Conservation (phyloP, 2,113 vertebrate genomes). For the Cynoglossus semilaevis region DNA sequence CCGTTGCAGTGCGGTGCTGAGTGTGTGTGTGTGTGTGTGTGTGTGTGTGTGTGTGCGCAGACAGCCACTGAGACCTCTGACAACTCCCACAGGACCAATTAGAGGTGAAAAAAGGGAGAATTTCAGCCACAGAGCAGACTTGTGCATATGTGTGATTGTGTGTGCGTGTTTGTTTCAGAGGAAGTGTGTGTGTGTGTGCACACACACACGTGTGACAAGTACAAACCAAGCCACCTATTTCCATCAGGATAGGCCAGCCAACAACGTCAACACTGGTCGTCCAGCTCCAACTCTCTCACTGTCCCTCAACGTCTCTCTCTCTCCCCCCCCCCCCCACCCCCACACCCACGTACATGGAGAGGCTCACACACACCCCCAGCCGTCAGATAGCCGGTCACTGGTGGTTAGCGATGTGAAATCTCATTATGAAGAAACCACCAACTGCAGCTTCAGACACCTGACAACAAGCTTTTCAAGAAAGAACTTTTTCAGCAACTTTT, state of each 20-base stretch:
- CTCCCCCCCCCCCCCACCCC: background rate
- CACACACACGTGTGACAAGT: conserved; percentile 14
- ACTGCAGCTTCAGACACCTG: conserved; percentile 36
- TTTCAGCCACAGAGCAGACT: conserved; percentile 64
- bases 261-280: conserved; percentile 28
- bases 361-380: conserved; percentile 19
- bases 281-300: conserved; percentile 21
- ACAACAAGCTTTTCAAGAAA: conserved; percentile 30
- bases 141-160: background rate
- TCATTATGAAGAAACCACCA: conserved; percentile 61
- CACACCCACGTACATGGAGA: conserved; percentile 3
- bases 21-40: conserved; percentile 14
- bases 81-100: conserved; percentile 78
- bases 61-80: conserved; percentile 64
- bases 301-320: background rate
- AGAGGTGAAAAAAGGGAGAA: conserved; percentile 75
- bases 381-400: conserved; percentile 28
- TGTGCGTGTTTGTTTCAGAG: conserved; percentile 26
- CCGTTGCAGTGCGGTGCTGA: conserved; percentile 16
- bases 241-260: conserved; percentile 42
- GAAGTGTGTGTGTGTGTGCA: conserved; percentile 23
- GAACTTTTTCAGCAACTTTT: conserved; percentile 32
- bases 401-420: conserved; percentile 41
- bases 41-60: conserved; percentile 48
- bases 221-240: conserved; percentile 41